Evolutionary conservation across 30 jellyfish, hydroid and myxozoan genomes (phyloP).

Genomic region (Morbakka virulenta): DNA sequence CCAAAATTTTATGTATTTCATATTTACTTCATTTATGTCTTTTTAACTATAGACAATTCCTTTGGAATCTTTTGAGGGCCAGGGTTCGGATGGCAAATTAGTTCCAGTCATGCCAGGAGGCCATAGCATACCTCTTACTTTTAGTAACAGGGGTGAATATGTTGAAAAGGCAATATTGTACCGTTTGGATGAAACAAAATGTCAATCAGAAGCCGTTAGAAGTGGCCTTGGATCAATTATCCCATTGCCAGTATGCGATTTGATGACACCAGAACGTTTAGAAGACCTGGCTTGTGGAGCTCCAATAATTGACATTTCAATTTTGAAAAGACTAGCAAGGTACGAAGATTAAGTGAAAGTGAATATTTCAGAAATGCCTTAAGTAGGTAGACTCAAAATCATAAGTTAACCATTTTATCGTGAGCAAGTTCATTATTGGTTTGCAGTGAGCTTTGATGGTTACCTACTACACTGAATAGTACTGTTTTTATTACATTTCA

Average conservation of each 20-base stretch:
- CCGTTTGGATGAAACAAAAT: conserved; percentile 68
- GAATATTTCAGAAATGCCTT: no score
- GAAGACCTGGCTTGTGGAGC: conserved; percentile 93
- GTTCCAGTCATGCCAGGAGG: conserved; percentile 88
- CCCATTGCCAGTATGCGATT: conserved; percentile 72
- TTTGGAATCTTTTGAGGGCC: conserved; percentile 78
- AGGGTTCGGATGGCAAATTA: conserved; percentile 77
- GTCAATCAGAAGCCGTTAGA: conserved; percentile 63
- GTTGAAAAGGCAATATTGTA: conserved; percentile 57
- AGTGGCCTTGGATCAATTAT: conserved; percentile 76
- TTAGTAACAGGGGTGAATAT: conserved; percentile 63
- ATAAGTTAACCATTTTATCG: no score
- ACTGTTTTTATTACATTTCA: no score
- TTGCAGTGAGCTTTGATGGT: no score
- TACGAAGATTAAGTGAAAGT: background rate
- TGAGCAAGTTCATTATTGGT: no score
- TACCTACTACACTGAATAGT: no score
- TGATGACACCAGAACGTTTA: conserved; percentile 67
- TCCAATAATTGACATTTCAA: conserved; percentile 51
- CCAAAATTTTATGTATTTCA: no score
- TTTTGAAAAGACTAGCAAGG: conserved; percentile 73
- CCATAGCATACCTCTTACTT: conserved; percentile 59
- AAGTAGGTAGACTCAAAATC: no score
- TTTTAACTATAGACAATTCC: conserved; percentile 68
- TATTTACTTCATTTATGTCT: no score